These are phyloP conservation scores for Metallyticus violacea DNA, from an alignment of 2,888 invertebrate species.

Conservation along the genomic window DNA sequence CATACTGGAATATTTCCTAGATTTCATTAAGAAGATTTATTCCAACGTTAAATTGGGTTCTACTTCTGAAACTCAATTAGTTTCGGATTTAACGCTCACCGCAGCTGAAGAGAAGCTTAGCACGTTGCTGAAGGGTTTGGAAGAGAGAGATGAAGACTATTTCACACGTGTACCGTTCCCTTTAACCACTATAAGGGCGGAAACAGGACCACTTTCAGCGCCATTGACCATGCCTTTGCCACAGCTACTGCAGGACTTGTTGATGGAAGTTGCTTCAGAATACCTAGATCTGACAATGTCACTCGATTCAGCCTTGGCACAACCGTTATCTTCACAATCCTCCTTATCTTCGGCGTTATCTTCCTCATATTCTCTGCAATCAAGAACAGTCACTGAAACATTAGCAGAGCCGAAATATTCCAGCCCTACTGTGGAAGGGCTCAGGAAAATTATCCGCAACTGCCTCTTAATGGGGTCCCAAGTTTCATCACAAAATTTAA, in stretches of 20 bases:
- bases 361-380: neutral
- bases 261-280: neutral
- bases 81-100: neutral
- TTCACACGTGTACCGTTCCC: neutral
- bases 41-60: neutral
- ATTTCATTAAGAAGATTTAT: neutral
- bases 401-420: neutral
- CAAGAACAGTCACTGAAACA: neutral
- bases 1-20: neutral
- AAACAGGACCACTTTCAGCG: neutral
- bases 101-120: neutral
- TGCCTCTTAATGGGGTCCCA: neutral
- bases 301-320: neutral
- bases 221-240: neutral
- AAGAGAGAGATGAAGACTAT: neutral
- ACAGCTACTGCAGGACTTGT: neutral
- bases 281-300: neutral
- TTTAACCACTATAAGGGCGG: neutral
- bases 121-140: neutral
- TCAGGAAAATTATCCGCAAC: neutral
- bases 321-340: neutral
- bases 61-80: neutral
- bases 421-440: neutral
- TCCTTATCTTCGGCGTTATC: neutral
- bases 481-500: no score